Base-by-base conservation (phyloP, 2,888 invertebrate species). In the Cheilosia vernalis region DNA sequence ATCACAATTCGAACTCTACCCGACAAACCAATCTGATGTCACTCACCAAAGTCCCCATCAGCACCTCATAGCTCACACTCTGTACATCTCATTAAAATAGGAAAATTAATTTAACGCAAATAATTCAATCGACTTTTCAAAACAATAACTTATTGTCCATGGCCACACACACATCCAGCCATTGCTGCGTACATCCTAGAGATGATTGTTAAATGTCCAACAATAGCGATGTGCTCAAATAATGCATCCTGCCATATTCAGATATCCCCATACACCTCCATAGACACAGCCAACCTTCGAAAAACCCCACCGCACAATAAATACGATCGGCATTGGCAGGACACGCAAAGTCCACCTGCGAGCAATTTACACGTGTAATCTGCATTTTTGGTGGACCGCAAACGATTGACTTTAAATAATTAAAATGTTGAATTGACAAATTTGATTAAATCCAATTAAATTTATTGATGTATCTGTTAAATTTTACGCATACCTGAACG, bases 341-440 rank as follows among this genome's bases (percentile, higher is more conserved):
- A 15, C 17, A n/a, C 33, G 17, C 30, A 47, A 24, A 55, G n/a
- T 49, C 58, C 85, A 84, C 87, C 77, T 73, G 80, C 74, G 61
- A 86, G 84, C 87, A 87, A 87, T 88, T 87, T 88, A 88, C 87
- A 87, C 87, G 87, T 87, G 87, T 87, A 87, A 87, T 87, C 88
- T 87, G 83, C 85, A 87, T 87, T 87, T 85, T 81, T 67, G 85
- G 85, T 77, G 81, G 85, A 85, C 85, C 89, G 83, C 89, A 89
- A 89, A 89, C 89, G 88, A 89, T 89, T 89, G 89, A 89, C 89
- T 89, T 89, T 89, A 89, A 89, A 89, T 89, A 89, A 89, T 89
- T 89, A 89, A 89, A 89, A 89, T 88, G 88, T 89, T 89, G 87
- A 88, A 89, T 89, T 89, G 90, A 89, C 89, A 89, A 89, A 89